Evolutionary conservation across 2,797 vertebrate genomes (phyloP).

Genomic region (Chaetophractus vellerosus): DNA sequence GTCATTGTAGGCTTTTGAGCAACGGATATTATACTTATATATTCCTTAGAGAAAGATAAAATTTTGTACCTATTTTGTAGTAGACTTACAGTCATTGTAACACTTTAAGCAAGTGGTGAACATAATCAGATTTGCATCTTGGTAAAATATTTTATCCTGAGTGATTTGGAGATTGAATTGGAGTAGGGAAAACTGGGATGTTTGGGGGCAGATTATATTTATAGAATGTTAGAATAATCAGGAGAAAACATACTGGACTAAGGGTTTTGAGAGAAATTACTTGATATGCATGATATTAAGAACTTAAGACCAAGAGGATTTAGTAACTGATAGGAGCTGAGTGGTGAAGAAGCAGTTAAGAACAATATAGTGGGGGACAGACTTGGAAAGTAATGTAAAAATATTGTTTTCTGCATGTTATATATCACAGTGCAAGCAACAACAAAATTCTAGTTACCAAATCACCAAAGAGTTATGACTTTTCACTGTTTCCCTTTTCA

Average conservation of each 20-base stretch:
- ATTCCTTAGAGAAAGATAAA: slow-evolving; percentile 16
- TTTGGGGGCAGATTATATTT: background rate
- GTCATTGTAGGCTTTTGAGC: background rate
- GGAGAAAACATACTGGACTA: background rate
- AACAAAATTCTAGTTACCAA: background rate
- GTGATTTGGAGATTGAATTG: background rate
- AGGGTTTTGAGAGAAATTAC: background rate
- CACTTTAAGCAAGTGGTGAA: background rate
- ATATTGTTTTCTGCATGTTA: background rate
- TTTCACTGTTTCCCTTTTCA: background rate
- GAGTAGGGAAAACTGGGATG: background rate
- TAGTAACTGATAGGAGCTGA: background rate
- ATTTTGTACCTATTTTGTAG: background rate
- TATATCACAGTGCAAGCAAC: background rate
- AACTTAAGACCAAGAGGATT: background rate
- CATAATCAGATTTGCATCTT: background rate
- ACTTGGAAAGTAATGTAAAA: background rate
- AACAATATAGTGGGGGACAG: too few relatives aligned
- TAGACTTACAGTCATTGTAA: background rate
- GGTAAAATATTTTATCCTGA: background rate
- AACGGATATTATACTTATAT: background rate
- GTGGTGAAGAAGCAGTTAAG: background rate
- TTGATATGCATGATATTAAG: background rate
- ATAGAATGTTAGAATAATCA: background rate
- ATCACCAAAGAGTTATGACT: background rate